Evolutionary conservation across 2,113 vertebrate species (phyloP).

Genomic region (Urocitellus parryii): DNA sequence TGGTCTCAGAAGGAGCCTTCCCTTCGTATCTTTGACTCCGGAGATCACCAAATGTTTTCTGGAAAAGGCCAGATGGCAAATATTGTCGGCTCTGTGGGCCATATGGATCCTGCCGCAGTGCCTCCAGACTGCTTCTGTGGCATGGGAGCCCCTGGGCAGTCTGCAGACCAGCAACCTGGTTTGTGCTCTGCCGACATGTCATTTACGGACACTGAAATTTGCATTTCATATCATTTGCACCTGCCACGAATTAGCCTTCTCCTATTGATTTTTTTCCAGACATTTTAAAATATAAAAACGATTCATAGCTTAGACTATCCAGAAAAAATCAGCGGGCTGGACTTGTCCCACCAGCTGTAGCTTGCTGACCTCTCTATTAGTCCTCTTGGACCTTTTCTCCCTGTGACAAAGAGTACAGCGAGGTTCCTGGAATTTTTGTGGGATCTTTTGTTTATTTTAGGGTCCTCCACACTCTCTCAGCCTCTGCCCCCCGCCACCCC

Average conservation of each 20-base stretch:
- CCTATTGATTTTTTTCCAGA: background rate
- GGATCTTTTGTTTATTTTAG: background rate
- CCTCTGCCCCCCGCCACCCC: background rate
- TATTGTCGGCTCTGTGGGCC: background rate
- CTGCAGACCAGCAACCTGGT: fast-evolving
- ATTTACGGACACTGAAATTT: background rate
- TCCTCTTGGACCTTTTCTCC: background rate
- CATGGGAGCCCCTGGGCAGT: fast-evolving
- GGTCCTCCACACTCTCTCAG: background rate
- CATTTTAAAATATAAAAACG: slow-evolving; percentile 25
- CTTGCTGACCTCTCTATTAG: background rate
- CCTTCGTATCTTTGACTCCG: background rate
- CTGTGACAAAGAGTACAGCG: background rate
- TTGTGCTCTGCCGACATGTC: background rate
- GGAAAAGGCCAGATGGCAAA: background rate
- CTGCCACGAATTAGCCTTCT: background rate
- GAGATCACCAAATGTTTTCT: background rate
- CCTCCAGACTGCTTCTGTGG: fast-evolving
- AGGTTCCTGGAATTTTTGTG: background rate
- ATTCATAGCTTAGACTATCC: background rate
- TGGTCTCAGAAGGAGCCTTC: background rate
- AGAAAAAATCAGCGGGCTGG: background rate
- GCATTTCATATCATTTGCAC: background rate
- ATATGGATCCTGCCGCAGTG: fast-evolving
- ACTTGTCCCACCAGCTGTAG: background rate